Percentiles rank a stretch among this genome's conserved stretches.
phyloP scores from a whole-genome alignment of 2,113 vertebrate species.

The Barnardius zonarius region DNA sequence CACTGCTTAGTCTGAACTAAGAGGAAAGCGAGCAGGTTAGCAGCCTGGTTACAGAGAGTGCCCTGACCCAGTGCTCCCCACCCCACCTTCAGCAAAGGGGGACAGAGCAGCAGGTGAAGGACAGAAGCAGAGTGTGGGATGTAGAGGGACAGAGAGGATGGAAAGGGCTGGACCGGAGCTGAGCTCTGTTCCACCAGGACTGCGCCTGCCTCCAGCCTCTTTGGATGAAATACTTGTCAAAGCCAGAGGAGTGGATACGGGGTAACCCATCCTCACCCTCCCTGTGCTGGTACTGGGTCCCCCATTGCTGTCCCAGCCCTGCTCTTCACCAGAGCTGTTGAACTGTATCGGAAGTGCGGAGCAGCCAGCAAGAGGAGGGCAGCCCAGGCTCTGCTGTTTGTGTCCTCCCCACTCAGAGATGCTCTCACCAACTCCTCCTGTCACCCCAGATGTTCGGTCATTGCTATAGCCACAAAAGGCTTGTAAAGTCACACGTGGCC shows the following conservation, averaged over 20 bases:
- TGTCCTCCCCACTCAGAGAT: background rate
- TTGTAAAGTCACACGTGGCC: accelerated
- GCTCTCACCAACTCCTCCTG: background rate
- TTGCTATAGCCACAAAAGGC: background rate
- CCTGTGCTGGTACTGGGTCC: accelerated
- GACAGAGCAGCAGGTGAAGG: background rate
- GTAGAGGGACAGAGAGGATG: background rate
- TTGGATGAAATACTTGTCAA: background rate
- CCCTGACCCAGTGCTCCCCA: background rate
- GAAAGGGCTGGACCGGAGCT: background rate
- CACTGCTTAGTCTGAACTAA: background rate
- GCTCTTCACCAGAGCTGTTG: background rate
- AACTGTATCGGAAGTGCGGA: too few species aligned
- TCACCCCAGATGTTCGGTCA: background rate
- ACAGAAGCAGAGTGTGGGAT: background rate
- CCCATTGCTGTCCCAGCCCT: background rate
- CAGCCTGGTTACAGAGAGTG: background rate
- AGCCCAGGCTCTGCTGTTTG: accelerated
- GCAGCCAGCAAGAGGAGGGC: background rate
- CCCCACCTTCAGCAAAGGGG: background rate
- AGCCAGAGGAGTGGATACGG: background rate
- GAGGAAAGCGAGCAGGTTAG: background rate
- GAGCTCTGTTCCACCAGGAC: background rate
- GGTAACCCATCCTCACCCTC: background rate
- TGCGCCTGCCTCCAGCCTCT: background rate